Evolutionary conservation across 2,113 vertebrate genomes (phyloP), one percentile per base, ranked within the genome.

Genomic region (Laterallus jamaicensis): DNA sequence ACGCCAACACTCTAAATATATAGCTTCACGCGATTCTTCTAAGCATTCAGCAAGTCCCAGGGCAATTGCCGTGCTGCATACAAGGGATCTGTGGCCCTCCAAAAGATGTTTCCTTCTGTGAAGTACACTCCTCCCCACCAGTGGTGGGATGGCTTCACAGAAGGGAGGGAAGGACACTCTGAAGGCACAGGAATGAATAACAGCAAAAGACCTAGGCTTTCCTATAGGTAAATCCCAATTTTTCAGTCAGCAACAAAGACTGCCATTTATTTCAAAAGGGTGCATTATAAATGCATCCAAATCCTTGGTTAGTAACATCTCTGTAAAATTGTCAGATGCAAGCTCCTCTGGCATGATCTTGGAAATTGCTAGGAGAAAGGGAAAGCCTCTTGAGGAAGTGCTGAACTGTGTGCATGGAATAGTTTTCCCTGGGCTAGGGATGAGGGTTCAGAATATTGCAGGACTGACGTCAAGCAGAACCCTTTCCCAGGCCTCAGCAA

Each of bases 1-100:
- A 83, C 1, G 5, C 60, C 85, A 82, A 92, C 71, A 60, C 64
- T 71, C 89, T 90, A 96, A 94, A 97, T 86, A 94, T 76, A 94
- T 31, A 92, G 62, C 44, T 92, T 84, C 39, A 54, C 56, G 32
- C 31, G 56, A 37, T 82, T 79, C 62, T 66, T 89, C 12, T 76
- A 64, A 88, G 76, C 6, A 81, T 68, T 31, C 21, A 62, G 26
- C 14, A 84, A 56, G 31, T 64, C 29, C 40, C 49, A 88, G 44
- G 47, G 8, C 58, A 90, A 74, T 0, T 1, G 32, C 81, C 1
- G 1, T 5, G 19, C 21, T 63, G 56, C 86, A 24, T 20, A 24
- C 26, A 49, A 29, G 49, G 76, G 49, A 56, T 28, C 24, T 75
- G 21, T 60, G 68, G 60, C 16, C 29, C 58, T 90, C 32, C 42